Evolutionary conservation across 2,797 vertebrate species (phyloP).

Genomic region (Lepus townsendii): DNA sequence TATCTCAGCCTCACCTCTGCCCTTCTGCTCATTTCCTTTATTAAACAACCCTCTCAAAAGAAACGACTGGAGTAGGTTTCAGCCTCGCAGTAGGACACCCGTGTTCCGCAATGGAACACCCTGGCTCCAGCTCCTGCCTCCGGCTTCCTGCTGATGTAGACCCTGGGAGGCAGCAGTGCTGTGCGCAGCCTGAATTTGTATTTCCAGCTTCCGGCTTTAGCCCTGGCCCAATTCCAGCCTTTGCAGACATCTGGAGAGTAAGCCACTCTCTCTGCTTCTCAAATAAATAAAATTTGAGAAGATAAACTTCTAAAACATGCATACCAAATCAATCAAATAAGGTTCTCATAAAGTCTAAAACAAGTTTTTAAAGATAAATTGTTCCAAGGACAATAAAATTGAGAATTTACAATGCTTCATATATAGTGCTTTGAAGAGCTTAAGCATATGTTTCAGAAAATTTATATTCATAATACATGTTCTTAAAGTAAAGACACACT

Average conservation of each 20-base stretch:
- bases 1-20: not conserved
- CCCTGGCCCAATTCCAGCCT: too few relatives aligned
- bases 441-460: not conserved
- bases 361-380: not conserved
- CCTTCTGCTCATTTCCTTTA: not conserved
- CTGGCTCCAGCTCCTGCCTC: too few relatives aligned
- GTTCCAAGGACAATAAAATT: conserved; percentile 63
- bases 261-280: too few relatives aligned
- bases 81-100: too few relatives aligned
- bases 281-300: too few relatives aligned
- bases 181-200: too few relatives aligned
- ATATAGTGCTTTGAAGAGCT: not conserved
- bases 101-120: too few relatives aligned
- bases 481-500: not conserved
- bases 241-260: too few relatives aligned
- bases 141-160: too few relatives aligned
- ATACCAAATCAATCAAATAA: conserved; percentile 10
- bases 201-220: too few relatives aligned
- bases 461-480: not conserved
- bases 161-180: too few relatives aligned
- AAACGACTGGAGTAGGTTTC: not conserved
- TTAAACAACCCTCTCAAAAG: conserved; percentile 29
- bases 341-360: not conserved
- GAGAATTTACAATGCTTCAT: not conserved
- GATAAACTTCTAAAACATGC: conserved; percentile 1